These are phyloP conservation scores for Sinohyriopsis cumingii DNA, from an alignment of 2,888 invertebrate genomes.

Conservation along the genomic window DNA sequence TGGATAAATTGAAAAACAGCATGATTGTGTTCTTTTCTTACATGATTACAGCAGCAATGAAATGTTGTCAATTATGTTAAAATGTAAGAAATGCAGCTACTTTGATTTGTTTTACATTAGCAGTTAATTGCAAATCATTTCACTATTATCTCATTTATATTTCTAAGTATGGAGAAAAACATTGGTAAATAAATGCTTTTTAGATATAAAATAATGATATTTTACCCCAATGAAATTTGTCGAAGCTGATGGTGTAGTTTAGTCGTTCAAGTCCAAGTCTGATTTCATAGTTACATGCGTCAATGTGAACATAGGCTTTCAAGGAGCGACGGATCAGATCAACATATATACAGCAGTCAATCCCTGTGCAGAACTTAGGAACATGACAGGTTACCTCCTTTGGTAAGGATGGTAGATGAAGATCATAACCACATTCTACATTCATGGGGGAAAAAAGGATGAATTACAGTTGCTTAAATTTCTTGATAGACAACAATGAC, in stretches of 20 bases:
- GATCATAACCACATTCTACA: background rate
- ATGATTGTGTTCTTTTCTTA: no score
- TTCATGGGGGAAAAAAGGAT: no score
- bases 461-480: no score
- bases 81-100: no score
- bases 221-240: slow-evolving; percentile 35
- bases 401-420: slow-evolving; percentile 21
- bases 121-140: no score
- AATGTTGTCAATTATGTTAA: no score
- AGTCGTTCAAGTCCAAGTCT: slow-evolving; percentile 32
- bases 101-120: no score
- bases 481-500: no score
- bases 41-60: no score
- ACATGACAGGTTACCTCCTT: slow-evolving; percentile 28
- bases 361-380: slow-evolving; percentile 33
- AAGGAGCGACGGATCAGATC: slow-evolving; percentile 24
- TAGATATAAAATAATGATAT: background rate
- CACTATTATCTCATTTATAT: no score
- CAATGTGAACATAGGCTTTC: slow-evolving; percentile 27
- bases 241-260: slow-evolving; percentile 16
- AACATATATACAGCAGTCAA: slow-evolving; percentile 39
- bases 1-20: no score
- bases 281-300: slow-evolving; percentile 34
- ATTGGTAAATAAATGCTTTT: background rate
- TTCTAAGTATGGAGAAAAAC: no score